Evolutionary conservation across 2,888 invertebrate genomes (phyloP).

Genomic region (Cheilosia variabilis): DNA sequence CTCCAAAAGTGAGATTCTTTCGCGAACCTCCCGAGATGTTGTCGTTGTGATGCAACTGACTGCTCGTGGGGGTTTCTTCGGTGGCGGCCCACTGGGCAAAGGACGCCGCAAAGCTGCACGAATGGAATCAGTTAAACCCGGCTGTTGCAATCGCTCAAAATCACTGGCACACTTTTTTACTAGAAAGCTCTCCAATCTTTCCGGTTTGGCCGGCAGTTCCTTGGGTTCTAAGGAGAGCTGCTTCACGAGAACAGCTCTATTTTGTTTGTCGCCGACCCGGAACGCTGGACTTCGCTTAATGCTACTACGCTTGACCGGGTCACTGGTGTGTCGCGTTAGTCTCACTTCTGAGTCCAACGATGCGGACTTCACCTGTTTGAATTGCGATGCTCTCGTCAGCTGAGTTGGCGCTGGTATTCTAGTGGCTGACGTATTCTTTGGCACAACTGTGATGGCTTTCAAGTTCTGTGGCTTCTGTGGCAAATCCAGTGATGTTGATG

Average conservation of each 20-base stretch:
- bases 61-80: constrained; percentile 89
- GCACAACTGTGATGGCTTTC: constrained; percentile 58
- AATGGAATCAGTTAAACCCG: constrained; percentile 85
- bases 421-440: constrained; percentile 42
- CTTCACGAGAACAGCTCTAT: constrained; percentile 76
- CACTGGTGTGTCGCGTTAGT: constrained; percentile 79
- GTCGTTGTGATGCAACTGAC: constrained; percentile 46
- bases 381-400: constrained; percentile 55
- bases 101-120: constrained; percentile 88
- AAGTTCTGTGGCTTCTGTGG: constrained; percentile 69
- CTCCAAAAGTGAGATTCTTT: constrained; percentile 76
- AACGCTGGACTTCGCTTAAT: constrained; percentile 86
- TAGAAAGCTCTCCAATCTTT: constrained; percentile 75
- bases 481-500: constrained; percentile 76
- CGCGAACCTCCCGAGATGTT: constrained; percentile 75
- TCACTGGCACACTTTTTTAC: constrained; percentile 79
- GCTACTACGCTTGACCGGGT: constrained; percentile 82
- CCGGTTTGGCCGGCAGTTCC: constrained; percentile 44
- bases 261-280: constrained; percentile 78
- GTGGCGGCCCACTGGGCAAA: constrained; percentile 88
- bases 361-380: constrained; percentile 63
- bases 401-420: constrained; percentile 61
- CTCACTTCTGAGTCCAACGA: constrained; percentile 63
- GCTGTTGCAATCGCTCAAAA: constrained; percentile 78
- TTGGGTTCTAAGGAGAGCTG: constrained; percentile 76